These are phyloP conservation scores for Trichonephila clavata DNA, from an alignment of 1,140 invertebrate species.

Conservation along the genomic window DNA sequence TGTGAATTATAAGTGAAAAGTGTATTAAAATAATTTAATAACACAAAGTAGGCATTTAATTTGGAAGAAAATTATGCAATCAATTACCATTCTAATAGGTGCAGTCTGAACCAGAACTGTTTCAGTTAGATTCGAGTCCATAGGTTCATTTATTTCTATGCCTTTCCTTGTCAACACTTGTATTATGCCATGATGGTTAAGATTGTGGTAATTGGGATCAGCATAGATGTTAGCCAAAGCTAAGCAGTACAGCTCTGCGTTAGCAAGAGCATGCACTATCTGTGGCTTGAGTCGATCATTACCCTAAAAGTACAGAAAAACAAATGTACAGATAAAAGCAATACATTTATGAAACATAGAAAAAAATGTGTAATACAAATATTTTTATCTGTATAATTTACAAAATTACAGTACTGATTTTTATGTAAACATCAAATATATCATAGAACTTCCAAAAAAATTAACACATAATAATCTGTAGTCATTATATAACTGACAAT, in stretches of 20 bases:
- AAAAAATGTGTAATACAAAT: background rate
- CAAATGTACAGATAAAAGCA: too few relatives aligned
- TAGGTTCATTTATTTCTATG: slow-evolving; percentile 91
- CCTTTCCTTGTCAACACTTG: slow-evolving; percentile 95
- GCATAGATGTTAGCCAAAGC: slow-evolving; percentile 97
- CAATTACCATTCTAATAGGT: slow-evolving; percentile 93
- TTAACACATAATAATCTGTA: too few relatives aligned
- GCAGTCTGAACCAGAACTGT: slow-evolving; percentile 97
- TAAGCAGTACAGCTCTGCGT: slow-evolving; percentile 97
- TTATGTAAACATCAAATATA: too few relatives aligned
- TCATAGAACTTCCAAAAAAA: too few relatives aligned
- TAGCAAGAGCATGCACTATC: slow-evolving; percentile 94
- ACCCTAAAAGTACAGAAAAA: slow-evolving; percentile 84
- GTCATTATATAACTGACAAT: too few relatives aligned
- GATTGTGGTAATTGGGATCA: slow-evolving; percentile 96
- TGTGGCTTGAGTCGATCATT: slow-evolving; percentile 96
- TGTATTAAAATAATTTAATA: background rate
- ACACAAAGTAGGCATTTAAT: background rate
- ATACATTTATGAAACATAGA: too few relatives aligned
- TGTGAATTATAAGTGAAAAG: too few relatives aligned
- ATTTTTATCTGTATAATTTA: background rate
- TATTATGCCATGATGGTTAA: slow-evolving; percentile 92
- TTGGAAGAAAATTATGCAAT: background rate
- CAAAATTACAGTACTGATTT: too few relatives aligned
- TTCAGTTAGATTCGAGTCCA: slow-evolving; percentile 94